Percentiles rank a stretch among this genome's conserved stretches.
Evolutionary conservation across 2,113 vertebrate genomes (phyloP).

Genomic region (Ophiodon elongatus): DNA sequence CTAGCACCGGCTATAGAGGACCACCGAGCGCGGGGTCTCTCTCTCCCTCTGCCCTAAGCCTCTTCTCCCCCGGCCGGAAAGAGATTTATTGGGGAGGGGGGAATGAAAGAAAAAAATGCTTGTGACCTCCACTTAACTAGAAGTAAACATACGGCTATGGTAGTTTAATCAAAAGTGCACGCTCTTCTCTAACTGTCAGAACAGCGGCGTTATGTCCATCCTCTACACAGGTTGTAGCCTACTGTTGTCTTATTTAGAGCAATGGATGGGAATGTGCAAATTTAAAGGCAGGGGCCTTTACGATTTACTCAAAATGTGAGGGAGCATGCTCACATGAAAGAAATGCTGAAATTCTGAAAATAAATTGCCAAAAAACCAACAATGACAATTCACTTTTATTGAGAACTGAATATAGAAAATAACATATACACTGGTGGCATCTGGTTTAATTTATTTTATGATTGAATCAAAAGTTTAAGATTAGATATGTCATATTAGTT

Average conservation of each 20-base stretch:
- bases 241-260: constrained; percentile 22
- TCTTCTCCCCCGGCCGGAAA: constrained; percentile 83
- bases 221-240: constrained; percentile 56
- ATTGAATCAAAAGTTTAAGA: constrained; percentile 34
- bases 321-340: no score
- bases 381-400: neutral
- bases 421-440: neutral
- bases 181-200: constrained; percentile 58
- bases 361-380: neutral
- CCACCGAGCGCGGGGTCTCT: constrained; percentile 89
- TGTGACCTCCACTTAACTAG: constrained; percentile 81
- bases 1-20: constrained; percentile 85
- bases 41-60: constrained; percentile 73
- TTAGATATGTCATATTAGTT: constrained; percentile 16
- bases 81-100: constrained; percentile 76
- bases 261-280: constrained; percentile 16
- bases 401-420: neutral
- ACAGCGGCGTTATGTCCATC: constrained; percentile 75
- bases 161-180: constrained; percentile 79
- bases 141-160: constrained; percentile 78
- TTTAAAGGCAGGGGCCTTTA: constrained; percentile 16
- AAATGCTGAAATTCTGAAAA: neutral
- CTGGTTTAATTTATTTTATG: constrained; percentile 10
- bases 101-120: constrained; percentile 84
- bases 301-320: neutral